phyloP scores from a whole-genome alignment of 2,888 invertebrate species.

The Lepas anatifera region DNA sequence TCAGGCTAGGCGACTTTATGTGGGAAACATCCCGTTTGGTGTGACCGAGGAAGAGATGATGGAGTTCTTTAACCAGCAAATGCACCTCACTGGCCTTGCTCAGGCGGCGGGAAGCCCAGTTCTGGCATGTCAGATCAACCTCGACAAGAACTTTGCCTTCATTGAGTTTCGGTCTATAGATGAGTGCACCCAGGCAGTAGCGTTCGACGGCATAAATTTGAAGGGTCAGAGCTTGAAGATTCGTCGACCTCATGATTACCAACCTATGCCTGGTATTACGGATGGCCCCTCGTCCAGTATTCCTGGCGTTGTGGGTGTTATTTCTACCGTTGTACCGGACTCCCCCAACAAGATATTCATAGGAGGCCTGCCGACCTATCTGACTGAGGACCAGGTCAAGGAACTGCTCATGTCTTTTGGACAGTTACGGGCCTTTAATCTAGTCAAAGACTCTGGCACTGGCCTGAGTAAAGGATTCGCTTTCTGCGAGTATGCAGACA shows the following conservation, averaged over 20 bases:
- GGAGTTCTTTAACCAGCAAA: slow-evolving; percentile 97
- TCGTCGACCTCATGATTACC: slow-evolving; percentile 93
- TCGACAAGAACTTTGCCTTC: slow-evolving; percentile 99
- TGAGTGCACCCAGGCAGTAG: slow-evolving; percentile 98
- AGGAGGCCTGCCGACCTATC: slow-evolving; percentile 94
- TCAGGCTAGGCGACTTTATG: slow-evolving; percentile 86
- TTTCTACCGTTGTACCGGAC: slow-evolving; percentile 89
- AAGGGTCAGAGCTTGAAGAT: slow-evolving; percentile 97
- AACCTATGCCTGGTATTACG: slow-evolving; percentile 91
- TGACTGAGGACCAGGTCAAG: slow-evolving; percentile 99
- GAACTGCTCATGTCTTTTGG: slow-evolving; percentile 97
- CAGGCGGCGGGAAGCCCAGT: slow-evolving; percentile 99
- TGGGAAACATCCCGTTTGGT: slow-evolving; percentile 97
- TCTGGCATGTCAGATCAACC: slow-evolving; percentile 95
- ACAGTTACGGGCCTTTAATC: slow-evolving; percentile 92
- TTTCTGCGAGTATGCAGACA: slow-evolving; percentile 98
- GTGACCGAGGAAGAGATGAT: slow-evolving; percentile 97
- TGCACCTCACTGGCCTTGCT: slow-evolving; percentile 92
- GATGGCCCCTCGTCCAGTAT: slow-evolving; percentile 49
- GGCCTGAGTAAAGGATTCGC: slow-evolving; percentile 98
- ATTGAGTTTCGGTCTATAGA: slow-evolving; percentile 91
- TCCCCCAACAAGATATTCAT: slow-evolving; percentile 98
- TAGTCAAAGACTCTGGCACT: slow-evolving; percentile 98
- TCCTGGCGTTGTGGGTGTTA: slow-evolving; percentile 35
- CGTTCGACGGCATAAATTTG: slow-evolving; percentile 97